phyloP scores from a whole-genome alignment of 2,888 invertebrate genomes.

The Tigriopus californicus region DNA sequence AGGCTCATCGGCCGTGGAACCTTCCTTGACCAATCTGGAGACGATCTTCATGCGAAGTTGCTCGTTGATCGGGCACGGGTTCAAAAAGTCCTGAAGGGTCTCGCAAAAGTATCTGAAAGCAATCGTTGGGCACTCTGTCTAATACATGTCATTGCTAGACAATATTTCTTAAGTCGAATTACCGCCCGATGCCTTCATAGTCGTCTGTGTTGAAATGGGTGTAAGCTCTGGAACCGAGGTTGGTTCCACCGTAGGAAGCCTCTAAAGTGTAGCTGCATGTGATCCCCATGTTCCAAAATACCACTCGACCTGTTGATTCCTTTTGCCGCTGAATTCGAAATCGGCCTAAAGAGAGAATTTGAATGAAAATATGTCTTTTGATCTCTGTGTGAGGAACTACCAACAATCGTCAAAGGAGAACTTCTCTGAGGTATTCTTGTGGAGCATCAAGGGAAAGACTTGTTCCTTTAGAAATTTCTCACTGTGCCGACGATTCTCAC shows the following conservation, averaged over 20 bases:
- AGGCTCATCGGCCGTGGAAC: slow-evolving; percentile 2
- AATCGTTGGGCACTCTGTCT: background rate
- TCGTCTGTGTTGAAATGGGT: slow-evolving; percentile 8
- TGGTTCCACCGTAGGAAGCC: slow-evolving; percentile 78
- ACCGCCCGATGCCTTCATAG: slow-evolving; percentile 5
- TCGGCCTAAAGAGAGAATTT: slow-evolving; percentile 26
- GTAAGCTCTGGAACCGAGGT: slow-evolving; percentile 23
- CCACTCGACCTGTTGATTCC: slow-evolving; percentile 83
- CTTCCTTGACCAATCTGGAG: background rate
- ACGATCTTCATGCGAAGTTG: background rate
- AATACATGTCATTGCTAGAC: too few relatives aligned
- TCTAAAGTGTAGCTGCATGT: slow-evolving; percentile 88
- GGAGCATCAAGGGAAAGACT: slow-evolving; percentile 82
- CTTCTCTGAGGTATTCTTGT: slow-evolving; percentile 69
- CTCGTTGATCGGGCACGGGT: slow-evolving; percentile 6
- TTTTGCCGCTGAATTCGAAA: slow-evolving; percentile 81
- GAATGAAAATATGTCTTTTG: background rate
- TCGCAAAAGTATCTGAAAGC: slow-evolving; percentile 8
- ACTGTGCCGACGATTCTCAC: slow-evolving; percentile 60
- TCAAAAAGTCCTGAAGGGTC: slow-evolving; percentile 5
- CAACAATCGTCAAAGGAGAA: slow-evolving; percentile 18
- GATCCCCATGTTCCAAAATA: slow-evolving; percentile 86
- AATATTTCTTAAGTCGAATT: too few relatives aligned
- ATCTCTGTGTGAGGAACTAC: background rate
- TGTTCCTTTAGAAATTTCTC: slow-evolving; percentile 68